Evolutionary conservation across 2,888 invertebrate genomes (phyloP).

Genomic region (Aricia artaxerxes): DNA sequence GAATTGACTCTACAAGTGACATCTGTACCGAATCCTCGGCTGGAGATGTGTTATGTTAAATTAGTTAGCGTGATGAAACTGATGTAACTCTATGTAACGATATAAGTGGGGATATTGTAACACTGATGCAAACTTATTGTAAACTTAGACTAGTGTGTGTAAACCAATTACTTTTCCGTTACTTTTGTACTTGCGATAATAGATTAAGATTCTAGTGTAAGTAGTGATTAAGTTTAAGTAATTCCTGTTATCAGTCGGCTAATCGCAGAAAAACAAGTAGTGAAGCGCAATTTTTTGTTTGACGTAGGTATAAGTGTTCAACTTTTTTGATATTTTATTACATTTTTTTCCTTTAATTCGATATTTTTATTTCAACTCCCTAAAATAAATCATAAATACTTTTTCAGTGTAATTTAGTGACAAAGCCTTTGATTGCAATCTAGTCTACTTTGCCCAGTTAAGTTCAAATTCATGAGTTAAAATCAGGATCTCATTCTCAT

Average conservation of each 20-base stretch:
- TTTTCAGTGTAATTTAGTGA: not conserved
- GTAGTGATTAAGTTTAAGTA: constrained; percentile 41
- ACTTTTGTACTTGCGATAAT: constrained; percentile 42
- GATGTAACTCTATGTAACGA: constrained; percentile 16
- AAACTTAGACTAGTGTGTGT: constrained; percentile 37
- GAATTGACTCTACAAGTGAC: constrained; percentile 24
- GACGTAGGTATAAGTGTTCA: constrained; percentile 43
- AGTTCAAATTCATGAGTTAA: too few relatives aligned
- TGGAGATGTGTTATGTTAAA: constrained; percentile 16
- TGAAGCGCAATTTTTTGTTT: constrained; percentile 45
- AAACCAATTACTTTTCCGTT: constrained; percentile 40
- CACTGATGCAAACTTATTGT: constrained; percentile 17
- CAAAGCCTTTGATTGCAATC: too few relatives aligned
- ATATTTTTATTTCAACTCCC: constrained; percentile 28
- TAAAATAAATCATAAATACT: not conserved
- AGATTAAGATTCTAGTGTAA: constrained; percentile 40
- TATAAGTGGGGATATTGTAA: constrained; percentile 13
- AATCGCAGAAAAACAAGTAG: constrained; percentile 49
- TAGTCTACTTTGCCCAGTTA: too few relatives aligned
- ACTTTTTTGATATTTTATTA: constrained; percentile 41
- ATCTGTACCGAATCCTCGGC: constrained; percentile 21
- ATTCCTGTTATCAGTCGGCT: constrained; percentile 46
- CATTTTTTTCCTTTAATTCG: constrained; percentile 41
- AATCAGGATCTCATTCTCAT: too few relatives aligned
- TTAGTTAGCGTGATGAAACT: not conserved